Evolutionary conservation across 2,888 invertebrate species (phyloP), one percentile per base, ranked within the genome.

Genomic region (Andrena chrysosceles): DNA sequence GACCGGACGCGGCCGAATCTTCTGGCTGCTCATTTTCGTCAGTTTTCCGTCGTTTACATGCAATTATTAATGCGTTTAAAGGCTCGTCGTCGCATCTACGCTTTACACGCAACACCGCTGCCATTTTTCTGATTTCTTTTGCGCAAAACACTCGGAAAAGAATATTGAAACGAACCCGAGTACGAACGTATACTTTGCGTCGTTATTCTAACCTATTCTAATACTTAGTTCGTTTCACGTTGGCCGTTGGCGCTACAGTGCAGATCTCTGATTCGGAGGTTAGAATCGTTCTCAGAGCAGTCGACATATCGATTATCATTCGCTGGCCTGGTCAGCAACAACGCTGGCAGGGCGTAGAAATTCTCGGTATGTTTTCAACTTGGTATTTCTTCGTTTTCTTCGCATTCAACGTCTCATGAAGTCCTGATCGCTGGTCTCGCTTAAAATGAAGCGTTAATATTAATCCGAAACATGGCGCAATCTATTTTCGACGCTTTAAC

Each of bases 21-120:
- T 93, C 92, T 4, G 81, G 75, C 29, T 87, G 86, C 7, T 86
- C 77, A 74, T 94, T 94, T 49, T 92, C 90, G 31, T 91, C 90
- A 3, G 95, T 94, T 94, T 96, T 97, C 64, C 95, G 94, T 64
- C 96, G 95, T 93, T 97, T 97, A 88, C 97, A 97, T 88, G 96
- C 95, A 62, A 97, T 94, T 66, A 97, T 95, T 84, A 97, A 94
- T 2, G 96, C 96, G 92, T 96, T 96, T 85, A 96, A 95, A 0
- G 97, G 97, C 90, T 96, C 96, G 84, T 97, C 96, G 76, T 96
- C 96, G 31, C 96, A 95, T 89, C 96, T 95, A 54, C 97, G 95
- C 94, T 97, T 97, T 3, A 97, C 96, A 85, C 97, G 95, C 76
- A 97, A 95, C 77, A 97, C 95, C 3, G 97, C 95, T 42, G 96